Evolutionary conservation across 1,140 invertebrate genomes (phyloP), one percentile per base, ranked within the genome.

Genomic region (Pissodes strobi): DNA sequence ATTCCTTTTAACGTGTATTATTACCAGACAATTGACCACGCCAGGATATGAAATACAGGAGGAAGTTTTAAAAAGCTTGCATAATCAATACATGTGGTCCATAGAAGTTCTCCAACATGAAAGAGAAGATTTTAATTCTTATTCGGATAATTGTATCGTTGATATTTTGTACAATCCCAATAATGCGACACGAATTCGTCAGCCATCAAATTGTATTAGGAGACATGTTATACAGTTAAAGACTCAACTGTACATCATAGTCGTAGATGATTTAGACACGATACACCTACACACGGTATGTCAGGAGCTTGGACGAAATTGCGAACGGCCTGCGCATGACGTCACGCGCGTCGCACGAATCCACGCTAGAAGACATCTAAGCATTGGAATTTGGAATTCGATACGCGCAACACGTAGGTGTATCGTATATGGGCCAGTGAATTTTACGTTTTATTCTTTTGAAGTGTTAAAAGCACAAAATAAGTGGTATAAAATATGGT

Each of bases 21-120:
- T 30, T 5, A 41, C 25, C 8, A 13, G 45, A 27, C 45, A 55
- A 12, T 38, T 55, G 21, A 27, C 8, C 38, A 9, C 39, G 10
- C 23, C 34, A 34, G 38, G 9, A 9, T 13, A 25, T 49, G 19
- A 37, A 22, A 51, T 57, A 12, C 52, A 64, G 25, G 43, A 48
- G 1, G 25, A 22, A 41, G 1, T 49, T 10, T 49, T 64, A 13
- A 48, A 57, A 38, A 34, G 13, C 6, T n/a, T 57, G 1, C 43
- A 56, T 15, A 48, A 37, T 10, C 52, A 57, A 34, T 5, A 25
- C 19, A n/a, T 46, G 5, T 56, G 53, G 60, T 51, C 39, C 2
- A 34, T 63, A 4, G 60, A 63, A 43, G n/a, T 55, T 6, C 15
- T 63, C 10, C 9, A 56, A 23, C 1, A 27, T 19, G 22, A 34